phyloP scores from a whole-genome alignment of 1,140 invertebrate genomes.

The Listronotus bonariensis region DNA sequence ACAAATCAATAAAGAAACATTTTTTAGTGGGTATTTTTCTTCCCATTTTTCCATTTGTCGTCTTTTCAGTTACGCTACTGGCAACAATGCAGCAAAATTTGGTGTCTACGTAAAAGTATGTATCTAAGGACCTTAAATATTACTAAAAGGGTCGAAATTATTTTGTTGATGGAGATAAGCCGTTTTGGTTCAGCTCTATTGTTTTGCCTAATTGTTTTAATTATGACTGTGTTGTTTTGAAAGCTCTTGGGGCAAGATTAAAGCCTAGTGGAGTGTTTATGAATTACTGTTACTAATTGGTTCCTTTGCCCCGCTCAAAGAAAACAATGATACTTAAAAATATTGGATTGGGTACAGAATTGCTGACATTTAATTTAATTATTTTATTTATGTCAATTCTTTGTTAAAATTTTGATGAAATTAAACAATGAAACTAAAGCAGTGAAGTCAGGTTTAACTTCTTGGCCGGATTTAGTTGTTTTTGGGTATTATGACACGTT shows the following conservation, averaged over 20 bases:
- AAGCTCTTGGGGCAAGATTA: conserved; percentile 14
- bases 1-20: too few species aligned
- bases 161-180: conserved; percentile 36
- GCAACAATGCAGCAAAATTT: conserved; percentile 4
- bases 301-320: neutral
- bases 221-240: conserved; percentile 31
- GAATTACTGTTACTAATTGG: conserved; percentile 28
- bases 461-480: too few species aligned
- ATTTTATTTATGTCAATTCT: too few species aligned
- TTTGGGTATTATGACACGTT: too few species aligned
- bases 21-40: too few species aligned
- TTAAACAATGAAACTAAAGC: too few species aligned
- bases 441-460: too few species aligned
- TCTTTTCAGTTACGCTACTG: neutral
- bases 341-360: too few species aligned
- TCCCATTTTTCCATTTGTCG: too few species aligned
- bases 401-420: too few species aligned
- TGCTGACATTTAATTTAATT: too few species aligned
- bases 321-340: too few species aligned
- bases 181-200: conserved; percentile 37
- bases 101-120: neutral
- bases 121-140: conserved; percentile 16
- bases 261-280: conserved; percentile 26
- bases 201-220: conserved; percentile 36
- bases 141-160: conserved; percentile 24